These are phyloP conservation scores for Mormyrops attenuatus DNA, from an alignment of 2,797 vertebrate species.

Conservation along the genomic window DNA sequence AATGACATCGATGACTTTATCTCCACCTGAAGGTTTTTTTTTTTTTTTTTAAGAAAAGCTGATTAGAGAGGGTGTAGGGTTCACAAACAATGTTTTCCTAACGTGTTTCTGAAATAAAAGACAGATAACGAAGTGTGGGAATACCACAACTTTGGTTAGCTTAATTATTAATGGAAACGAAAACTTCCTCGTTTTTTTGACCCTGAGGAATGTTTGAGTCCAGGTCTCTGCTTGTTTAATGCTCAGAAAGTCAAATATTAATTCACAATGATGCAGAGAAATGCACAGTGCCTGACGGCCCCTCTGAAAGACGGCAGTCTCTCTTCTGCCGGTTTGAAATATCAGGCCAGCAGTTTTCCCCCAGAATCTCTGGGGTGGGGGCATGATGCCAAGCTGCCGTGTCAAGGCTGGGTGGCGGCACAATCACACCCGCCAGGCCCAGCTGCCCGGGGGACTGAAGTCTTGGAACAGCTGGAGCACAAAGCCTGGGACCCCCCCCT, in stretches of 20 bases:
- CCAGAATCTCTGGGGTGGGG: neutral
- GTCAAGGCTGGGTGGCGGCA: neutral
- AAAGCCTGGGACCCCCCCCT: slow-evolving; percentile 13
- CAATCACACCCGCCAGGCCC: neutral
- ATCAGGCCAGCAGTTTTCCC: neutral
- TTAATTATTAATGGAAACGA: neutral
- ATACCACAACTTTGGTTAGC: neutral
- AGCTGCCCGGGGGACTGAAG: slow-evolving; percentile 57
- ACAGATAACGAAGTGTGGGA: neutral
- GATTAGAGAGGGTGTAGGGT: neutral
- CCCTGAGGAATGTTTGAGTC: neutral
- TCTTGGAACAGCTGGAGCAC: slow-evolving; percentile 60
- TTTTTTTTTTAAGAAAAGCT: neutral
- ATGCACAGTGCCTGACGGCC: neutral
- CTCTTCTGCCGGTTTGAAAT: neutral
- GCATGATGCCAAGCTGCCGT: neutral
- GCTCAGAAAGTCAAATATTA: neutral
- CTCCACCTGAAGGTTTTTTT: slow-evolving; percentile 68
- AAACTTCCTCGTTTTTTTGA: neutral
- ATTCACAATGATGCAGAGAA: neutral
- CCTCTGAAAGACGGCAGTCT: neutral
- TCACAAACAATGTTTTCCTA: neutral
- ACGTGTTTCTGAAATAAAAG: neutral
- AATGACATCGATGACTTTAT: slow-evolving; percentile 96
- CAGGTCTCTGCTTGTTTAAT: neutral